Conservation (phyloP, 2,113 vertebrate species). For the Hippocampus guttulatus region DNA sequence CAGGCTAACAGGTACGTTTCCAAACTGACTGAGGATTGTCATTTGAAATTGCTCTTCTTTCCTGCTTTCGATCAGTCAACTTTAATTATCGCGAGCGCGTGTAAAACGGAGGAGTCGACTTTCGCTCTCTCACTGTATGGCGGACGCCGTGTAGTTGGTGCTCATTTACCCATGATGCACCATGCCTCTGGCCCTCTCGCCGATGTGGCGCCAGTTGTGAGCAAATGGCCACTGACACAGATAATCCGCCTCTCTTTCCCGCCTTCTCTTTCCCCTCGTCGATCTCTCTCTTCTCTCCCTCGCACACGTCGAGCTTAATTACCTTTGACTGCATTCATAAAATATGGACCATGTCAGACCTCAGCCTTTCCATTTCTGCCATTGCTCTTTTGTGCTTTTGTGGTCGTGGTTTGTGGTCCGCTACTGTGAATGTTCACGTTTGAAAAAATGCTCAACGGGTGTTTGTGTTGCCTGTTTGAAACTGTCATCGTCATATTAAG, state of each 20-base stretch:
- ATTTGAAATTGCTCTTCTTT: not conserved
- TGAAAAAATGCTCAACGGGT: not conserved
- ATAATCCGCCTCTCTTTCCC: conserved; percentile 58
- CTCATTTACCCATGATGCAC: conserved; percentile 68
- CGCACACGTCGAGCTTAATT: conserved; percentile 58
- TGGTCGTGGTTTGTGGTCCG: not conserved
- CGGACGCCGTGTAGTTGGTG: conserved; percentile 46
- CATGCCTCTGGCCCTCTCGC: conserved; percentile 61
- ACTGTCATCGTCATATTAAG: not conserved
- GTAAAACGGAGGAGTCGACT: conserved; percentile 47
- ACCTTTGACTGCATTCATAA: conserved; percentile 68
- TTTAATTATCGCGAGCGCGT: not conserved
- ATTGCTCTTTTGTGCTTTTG: conserved; percentile 7
- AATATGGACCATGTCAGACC: conserved; percentile 60
- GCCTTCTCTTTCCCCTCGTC: conserved; percentile 15
- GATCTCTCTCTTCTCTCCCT: conserved; percentile 1
- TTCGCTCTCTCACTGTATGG: conserved; percentile 15
- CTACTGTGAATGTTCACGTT: not conserved
- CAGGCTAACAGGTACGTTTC: conserved; percentile 84
- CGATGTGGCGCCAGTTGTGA: conserved; percentile 65
- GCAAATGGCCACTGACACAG: conserved; percentile 75
- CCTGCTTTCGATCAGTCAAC: not conserved
- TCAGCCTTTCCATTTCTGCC: conserved; percentile 35
- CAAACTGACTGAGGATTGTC: not conserved
- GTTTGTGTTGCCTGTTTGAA: not conserved